A percentile compares a stretch with the other conserved stretches of the same genome.
Evolutionary conservation across 1,140 invertebrate genomes (phyloP).

Genomic region (Atta colombica): DNA sequence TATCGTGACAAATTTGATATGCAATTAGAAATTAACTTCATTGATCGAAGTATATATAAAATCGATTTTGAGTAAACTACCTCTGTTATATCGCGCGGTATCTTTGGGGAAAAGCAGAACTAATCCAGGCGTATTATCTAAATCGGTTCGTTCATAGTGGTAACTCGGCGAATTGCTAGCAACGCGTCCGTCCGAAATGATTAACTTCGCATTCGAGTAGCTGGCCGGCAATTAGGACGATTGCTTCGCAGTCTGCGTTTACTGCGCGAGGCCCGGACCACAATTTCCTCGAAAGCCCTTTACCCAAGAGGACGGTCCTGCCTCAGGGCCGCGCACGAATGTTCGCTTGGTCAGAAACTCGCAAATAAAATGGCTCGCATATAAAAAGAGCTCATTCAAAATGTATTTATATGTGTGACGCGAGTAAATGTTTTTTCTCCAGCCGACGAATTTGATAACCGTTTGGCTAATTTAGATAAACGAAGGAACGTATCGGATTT

Average conservation of each 20-base stretch:
- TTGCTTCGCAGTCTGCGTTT: slow-evolving; percentile 67
- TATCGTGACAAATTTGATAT: background rate
- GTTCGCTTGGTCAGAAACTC: background rate
- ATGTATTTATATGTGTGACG: background rate
- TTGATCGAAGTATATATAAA: background rate
- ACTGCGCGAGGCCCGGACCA: slow-evolving; percentile 44
- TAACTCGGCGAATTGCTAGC: slow-evolving; percentile 6
- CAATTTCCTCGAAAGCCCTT: slow-evolving; percentile 74
- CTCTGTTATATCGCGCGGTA: background rate
- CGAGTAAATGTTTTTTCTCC: background rate
- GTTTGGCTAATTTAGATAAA: slow-evolving; percentile 3
- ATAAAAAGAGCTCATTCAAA: background rate
- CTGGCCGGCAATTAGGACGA: slow-evolving; percentile 77
- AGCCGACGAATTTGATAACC: background rate
- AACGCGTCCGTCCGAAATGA: slow-evolving; percentile 77
- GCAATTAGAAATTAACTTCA: background rate
- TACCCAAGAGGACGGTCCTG: slow-evolving; percentile 33
- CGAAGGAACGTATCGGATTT: background rate
- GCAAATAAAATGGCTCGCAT: background rate
- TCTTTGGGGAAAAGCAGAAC: background rate
- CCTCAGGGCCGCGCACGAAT: slow-evolving; percentile 17
- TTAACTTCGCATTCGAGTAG: slow-evolving; percentile 77
- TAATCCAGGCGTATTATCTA: slow-evolving; percentile 42
- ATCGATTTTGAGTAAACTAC: background rate
- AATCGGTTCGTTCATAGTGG: slow-evolving; percentile 13